Conservation (phyloP, 2,797 vertebrate genomes). For the Chaunax sp. region DNA sequence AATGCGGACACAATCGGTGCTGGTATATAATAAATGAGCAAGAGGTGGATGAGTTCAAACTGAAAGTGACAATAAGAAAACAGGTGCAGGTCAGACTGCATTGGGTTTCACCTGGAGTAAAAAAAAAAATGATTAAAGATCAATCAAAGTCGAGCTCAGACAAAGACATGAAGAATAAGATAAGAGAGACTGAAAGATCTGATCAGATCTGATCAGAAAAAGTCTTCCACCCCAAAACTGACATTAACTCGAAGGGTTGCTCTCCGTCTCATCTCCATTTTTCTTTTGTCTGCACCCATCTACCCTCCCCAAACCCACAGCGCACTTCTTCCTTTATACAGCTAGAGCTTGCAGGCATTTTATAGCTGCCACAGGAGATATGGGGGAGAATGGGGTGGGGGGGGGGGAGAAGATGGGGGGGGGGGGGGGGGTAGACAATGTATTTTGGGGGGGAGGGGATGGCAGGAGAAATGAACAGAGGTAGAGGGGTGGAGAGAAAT, state of each 20-base stretch:
- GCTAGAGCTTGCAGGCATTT: constrained; percentile 68
- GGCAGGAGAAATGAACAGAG: constrained; percentile 66
- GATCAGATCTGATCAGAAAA: too few relatives aligned
- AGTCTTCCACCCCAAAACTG: constrained; percentile 4
- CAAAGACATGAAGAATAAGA: neutral
- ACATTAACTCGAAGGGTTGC: constrained; percentile 10
- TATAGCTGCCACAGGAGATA: constrained; percentile 69
- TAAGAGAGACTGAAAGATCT: too few relatives aligned
- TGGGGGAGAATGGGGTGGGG: constrained; percentile 9
- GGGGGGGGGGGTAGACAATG: constrained; percentile 52
- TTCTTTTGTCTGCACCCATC: constrained; percentile 19
- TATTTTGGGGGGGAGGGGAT: constrained; percentile 54
- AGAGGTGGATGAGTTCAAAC: constrained; percentile 29
- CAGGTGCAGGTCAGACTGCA: constrained; percentile 47
- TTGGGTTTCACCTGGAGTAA: constrained; percentile 48
- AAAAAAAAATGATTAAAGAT: neutral
- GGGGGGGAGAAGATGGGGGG: constrained; percentile 31
- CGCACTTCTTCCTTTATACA: constrained; percentile 39
- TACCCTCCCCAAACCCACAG: constrained; percentile 35
- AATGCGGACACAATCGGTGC: too few relatives aligned
- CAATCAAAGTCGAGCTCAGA: constrained; percentile 1
- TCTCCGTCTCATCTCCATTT: constrained; percentile 45
- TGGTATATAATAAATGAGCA: neutral
- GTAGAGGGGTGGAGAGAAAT: constrained; percentile 65
- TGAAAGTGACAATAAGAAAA: constrained; percentile 62